Conservation (phyloP, 1,140 invertebrate genomes). For the Lordiphosa mommai region DNA sequence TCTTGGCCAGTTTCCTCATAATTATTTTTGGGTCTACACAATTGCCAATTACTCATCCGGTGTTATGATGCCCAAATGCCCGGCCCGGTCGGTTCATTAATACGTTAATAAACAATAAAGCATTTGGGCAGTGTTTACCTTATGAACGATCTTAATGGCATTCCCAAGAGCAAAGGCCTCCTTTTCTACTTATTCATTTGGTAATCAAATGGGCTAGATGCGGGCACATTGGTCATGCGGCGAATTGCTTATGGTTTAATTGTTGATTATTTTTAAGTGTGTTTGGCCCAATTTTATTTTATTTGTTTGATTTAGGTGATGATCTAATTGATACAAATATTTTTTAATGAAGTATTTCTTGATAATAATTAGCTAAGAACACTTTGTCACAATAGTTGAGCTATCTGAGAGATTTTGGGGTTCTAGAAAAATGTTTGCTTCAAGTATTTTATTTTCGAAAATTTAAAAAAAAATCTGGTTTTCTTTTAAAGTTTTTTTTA, state of each 20-base stretch:
- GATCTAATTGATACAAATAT: slow-evolving; percentile 32
- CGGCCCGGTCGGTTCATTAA: slow-evolving; percentile 16
- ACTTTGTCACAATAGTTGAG: no score
- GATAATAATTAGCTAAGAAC: slow-evolving; percentile 13
- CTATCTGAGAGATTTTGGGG: no score
- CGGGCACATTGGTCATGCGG: slow-evolving; percentile 29
- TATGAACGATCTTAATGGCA: slow-evolving; percentile 66
- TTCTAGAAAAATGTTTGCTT: no score
- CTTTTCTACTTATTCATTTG: slow-evolving; percentile 2
- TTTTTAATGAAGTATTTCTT: slow-evolving; percentile 27
- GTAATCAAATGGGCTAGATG: slow-evolving; percentile 30
- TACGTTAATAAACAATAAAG: slow-evolving; percentile 66
- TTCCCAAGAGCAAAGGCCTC: slow-evolving; percentile 12
- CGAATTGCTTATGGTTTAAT: slow-evolving; percentile 45
- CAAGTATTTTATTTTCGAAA: no score
- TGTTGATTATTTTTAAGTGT: slow-evolving; percentile 61
- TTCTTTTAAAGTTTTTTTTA: no score
- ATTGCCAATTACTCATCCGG: slow-evolving; percentile 61
- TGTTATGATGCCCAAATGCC: slow-evolving; percentile 9
- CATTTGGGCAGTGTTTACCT: slow-evolving; percentile 62
- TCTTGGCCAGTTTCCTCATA: slow-evolving; percentile 32
- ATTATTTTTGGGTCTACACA: slow-evolving; percentile 23
- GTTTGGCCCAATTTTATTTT: slow-evolving; percentile 32
- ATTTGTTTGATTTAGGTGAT: slow-evolving; percentile 31
- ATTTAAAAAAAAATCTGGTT: no score